Evolutionary conservation across 2,888 invertebrate genomes (phyloP).

Genomic region (Stomorhina lunata): DNA sequence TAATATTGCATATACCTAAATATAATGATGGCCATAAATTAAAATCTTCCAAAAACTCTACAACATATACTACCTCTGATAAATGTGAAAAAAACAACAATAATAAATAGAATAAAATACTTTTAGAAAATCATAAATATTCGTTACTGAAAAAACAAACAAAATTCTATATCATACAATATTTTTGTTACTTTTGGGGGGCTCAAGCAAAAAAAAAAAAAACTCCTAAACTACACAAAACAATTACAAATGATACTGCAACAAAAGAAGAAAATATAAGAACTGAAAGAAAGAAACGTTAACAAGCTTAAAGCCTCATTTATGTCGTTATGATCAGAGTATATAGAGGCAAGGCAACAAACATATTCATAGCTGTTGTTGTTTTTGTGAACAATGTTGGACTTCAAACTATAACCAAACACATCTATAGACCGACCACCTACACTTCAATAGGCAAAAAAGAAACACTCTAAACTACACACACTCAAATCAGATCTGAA

Average conservation of each 20-base stretch:
- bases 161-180: constrained; percentile 21
- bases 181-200: background rate
- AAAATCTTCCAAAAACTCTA: background rate
- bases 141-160: constrained; percentile 40
- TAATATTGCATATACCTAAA: background rate
- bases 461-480: constrained; percentile 3
- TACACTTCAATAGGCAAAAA: background rate
- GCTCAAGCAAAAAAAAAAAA: background rate
- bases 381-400: background rate
- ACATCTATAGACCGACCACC: constrained; percentile 9
- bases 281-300: constrained; percentile 54
- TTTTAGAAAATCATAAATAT: constrained; percentile 53
- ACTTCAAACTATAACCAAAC: background rate
- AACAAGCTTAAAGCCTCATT: constrained; percentile 76
- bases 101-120: constrained; percentile 3
- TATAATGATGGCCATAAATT: background rate
- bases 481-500: constrained; percentile 13
- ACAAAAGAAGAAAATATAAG: constrained; percentile 14
- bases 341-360: background rate
- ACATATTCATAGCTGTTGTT: background rate
- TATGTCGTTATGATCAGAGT: constrained; percentile 70
- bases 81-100: background rate
- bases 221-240: too few relatives aligned
- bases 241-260: constrained; percentile 27
- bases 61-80: background rate